Base-by-base conservation (phyloP, 2,888 invertebrate genomes). In the Scaptomyza tumidula region DNA sequence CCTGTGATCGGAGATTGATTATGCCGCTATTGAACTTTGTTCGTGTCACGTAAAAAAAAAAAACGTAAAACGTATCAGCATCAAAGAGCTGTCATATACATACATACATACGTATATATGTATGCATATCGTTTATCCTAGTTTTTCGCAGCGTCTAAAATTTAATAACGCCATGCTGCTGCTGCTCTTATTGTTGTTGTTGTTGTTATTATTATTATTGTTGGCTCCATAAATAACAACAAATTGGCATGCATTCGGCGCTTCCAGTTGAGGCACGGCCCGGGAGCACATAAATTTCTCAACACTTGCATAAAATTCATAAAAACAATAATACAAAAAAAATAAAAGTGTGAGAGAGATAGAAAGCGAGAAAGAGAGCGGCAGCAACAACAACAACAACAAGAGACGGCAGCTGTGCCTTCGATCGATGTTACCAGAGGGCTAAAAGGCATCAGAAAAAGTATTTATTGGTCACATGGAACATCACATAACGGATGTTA, bases 261-360 rank as follows among this genome's bases (percentile, higher is more conserved):
- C 64, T 71, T 79, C 75, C 75, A 64, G 79, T 64, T 75, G 76
- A 64, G 66, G 67, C 70, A 63, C 78, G 59, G 65, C 54, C 67
- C 65, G 83, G 63, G 64, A 83, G 83, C 68, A 73, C 88, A 85
- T 85, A 88, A 89, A 85, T 82, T 88, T 79, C 70, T 89, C 84
- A 85, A 79, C 84, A 89, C 89, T 88, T 89, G 89, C 80, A 86
- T 76, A 66, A 78, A 85, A 85, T 76, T 87, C 66, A 88, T 80
- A 79, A 84, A 84, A 79, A 80, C 86, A 88, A 80, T 77, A 77
- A 78, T 37, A 81, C 63, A 66, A 54, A 63, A 63, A 46, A 19
- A 43, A 19, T 29, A 49, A 29, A 53, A 45, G 14, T 29, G 43
- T 50, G 48, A 57, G 1, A n/a, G 35, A 11, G 13, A 10, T 7